These are phyloP conservation scores for Athripsodes cinereus DNA, from an alignment of 2,888 invertebrate genomes.

Conservation along the genomic window DNA sequence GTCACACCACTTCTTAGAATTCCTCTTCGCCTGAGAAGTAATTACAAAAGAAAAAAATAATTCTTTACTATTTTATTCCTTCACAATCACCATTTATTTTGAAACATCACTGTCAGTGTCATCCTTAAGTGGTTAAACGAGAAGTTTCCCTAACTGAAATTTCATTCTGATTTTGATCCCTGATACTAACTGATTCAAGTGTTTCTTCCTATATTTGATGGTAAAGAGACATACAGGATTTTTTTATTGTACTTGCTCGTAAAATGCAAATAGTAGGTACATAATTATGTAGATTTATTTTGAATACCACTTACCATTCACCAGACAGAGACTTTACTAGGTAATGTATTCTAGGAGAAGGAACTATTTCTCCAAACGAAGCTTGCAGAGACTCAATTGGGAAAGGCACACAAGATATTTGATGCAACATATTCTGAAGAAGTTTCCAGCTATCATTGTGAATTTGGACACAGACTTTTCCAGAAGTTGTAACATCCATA, in stretches of 20 bases:
- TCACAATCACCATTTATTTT: neutral
- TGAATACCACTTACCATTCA: constrained; percentile 38
- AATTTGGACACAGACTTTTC: constrained; percentile 44
- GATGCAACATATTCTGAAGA: constrained; percentile 37
- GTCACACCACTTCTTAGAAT: constrained; percentile 13
- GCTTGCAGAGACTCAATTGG: constrained; percentile 22
- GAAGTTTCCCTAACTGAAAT: no score
- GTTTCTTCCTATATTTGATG: no score
- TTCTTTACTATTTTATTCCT: neutral
- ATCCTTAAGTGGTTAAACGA: no score
- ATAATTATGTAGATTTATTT: neutral
- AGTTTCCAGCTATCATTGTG: constrained; percentile 40
- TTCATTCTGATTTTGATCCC: no score
- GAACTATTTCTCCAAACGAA: constrained; percentile 24
- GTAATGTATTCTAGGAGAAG: constrained; percentile 36
- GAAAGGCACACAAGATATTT: constrained; percentile 17
- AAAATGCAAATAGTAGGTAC: neutral
- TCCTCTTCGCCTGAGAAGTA: constrained; percentile 19
- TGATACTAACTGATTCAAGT: no score
- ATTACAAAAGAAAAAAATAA: neutral
- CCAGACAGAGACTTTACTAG: constrained; percentile 47
- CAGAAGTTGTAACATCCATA: constrained; percentile 46
- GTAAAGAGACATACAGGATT: no score
- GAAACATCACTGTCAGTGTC: neutral
- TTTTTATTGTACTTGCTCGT: no score